Base-by-base conservation (phyloP, 2,888 invertebrate genomes). In the Nipponacmea schrenckii region DNA sequence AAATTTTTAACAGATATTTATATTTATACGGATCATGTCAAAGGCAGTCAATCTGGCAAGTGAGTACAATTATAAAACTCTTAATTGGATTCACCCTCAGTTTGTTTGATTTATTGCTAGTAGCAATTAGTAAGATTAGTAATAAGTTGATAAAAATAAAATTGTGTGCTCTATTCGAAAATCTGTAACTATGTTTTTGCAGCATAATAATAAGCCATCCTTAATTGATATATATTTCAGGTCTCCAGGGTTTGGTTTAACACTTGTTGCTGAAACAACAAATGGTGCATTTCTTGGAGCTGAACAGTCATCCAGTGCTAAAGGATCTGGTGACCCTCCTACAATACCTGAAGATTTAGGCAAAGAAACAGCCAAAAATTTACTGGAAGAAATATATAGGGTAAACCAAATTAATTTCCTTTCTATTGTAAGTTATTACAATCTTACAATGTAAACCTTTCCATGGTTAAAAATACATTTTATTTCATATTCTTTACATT, bases 1-100 rank as follows among this genome's bases (percentile, higher is more conserved):
- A 94, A 96, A 74, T 97, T 95, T 87, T 89, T 99, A 17, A 95
- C 97, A 0, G 98, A 99, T 88, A 94, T 99, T 71, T 99, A 96
- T 87, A 95, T 99, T 78, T 94, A 95, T 84, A 95, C 96, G 0
- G 98, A 99, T 90, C 96, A 96, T 87, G 93, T 94, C 80, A 94
- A 94, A 85, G 97, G 97, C 0, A 92, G 93, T 72, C 92, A 94
- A 79, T 94, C 96, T 7, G 98, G 98, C 75, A 95, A 89, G 91
- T 89, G 78, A 82, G 88, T 84, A 15, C 14, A 14, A 17, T 62
- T 26, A 8, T 39, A 31, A 20, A 5, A 15, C 12, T 8, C 7
- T 48, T 1, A 4, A 39, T 39, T 8, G 39, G 39, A 10, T 39
- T 39, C 7, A 39, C 10, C 39, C 39, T 39, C 39, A 39, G 39